A percentile compares a stretch with the other conserved stretches of the same genome.
These are phyloP conservation scores for Pachyseris speciosa DNA, from an alignment of 64 coral and sea anemone genomes.

Conservation along the genomic window DNA sequence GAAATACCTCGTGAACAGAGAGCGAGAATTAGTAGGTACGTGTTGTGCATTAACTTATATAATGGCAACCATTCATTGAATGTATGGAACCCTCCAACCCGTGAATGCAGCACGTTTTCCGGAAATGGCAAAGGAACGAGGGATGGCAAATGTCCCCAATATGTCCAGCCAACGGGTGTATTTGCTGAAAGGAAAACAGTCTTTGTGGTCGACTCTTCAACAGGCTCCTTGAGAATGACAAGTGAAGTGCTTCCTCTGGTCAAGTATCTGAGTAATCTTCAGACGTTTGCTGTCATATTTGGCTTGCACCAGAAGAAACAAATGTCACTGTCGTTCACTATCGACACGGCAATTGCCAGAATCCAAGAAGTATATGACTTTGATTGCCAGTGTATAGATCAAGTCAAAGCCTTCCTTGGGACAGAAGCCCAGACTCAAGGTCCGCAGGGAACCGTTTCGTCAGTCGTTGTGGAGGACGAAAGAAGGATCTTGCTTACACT, in stretches of 20 bases:
- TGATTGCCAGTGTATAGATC: conserved; percentile 37
- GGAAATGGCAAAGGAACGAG: conserved; percentile 29
- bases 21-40: too few species aligned
- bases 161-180: conserved; percentile 14
- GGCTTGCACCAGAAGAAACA: conserved; percentile 63
- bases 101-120: background rate
- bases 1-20: too few species aligned
- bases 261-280: conserved; percentile 46
- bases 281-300: conserved; percentile 39
- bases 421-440: conserved; percentile 55
- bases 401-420: conserved; percentile 54
- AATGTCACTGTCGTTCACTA: background rate
- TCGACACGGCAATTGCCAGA: conserved; percentile 48
- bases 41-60: too few species aligned
- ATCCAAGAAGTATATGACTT: conserved; percentile 52
- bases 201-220: conserved; percentile 31
- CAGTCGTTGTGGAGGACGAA: conserved; percentile 51
- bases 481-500: conserved; percentile 49
- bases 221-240: conserved; percentile 49
- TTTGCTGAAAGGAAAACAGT: conserved; percentile 63
- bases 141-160: conserved; percentile 38
- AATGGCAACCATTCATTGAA: too few species aligned
- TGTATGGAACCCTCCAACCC: too few species aligned
- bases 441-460: conserved; percentile 46
- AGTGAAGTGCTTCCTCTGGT: conserved; percentile 39